Evolutionary conservation across 2,888 invertebrate species (phyloP).

Genomic region (Caradrina kadenii): DNA sequence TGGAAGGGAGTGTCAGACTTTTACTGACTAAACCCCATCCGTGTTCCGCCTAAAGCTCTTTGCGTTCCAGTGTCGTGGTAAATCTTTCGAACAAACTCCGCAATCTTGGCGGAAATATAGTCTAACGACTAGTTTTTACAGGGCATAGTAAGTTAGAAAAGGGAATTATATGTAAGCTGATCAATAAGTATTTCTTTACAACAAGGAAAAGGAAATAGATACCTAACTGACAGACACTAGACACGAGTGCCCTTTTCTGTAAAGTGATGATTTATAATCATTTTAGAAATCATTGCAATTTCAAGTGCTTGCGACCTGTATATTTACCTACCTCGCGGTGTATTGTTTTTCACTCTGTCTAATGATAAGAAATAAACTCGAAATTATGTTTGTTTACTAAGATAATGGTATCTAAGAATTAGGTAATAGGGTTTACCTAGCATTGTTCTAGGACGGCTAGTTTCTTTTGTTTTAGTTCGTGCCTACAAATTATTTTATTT

Average conservation of each 20-base stretch:
- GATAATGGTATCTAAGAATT: constrained; percentile 28
- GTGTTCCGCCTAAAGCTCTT: no score
- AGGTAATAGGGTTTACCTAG: constrained; percentile 9
- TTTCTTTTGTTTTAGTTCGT: constrained; percentile 14
- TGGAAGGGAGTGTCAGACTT: no score
- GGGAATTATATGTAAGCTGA: no score
- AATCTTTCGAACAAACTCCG: background rate
- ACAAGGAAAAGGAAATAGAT: constrained; percentile 13
- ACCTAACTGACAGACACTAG: background rate
- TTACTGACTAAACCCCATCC: no score
- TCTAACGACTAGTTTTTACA: no score
- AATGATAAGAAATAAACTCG: constrained; percentile 3
- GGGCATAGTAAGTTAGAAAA: no score
- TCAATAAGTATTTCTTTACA: background rate
- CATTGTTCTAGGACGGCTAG: no score
- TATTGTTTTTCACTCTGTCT: background rate
- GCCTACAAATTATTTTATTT: background rate
- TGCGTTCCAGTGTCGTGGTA: no score
- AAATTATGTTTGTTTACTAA: constrained; percentile 25
- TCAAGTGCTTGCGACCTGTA: constrained; percentile 7
- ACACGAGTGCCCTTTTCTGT: background rate
- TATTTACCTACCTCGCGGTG: background rate
- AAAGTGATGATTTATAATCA: background rate
- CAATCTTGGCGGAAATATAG: no score
- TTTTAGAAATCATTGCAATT: background rate